Evolutionary conservation across 2,797 vertebrate species (phyloP).

Genomic region (Vultur gryphus): DNA sequence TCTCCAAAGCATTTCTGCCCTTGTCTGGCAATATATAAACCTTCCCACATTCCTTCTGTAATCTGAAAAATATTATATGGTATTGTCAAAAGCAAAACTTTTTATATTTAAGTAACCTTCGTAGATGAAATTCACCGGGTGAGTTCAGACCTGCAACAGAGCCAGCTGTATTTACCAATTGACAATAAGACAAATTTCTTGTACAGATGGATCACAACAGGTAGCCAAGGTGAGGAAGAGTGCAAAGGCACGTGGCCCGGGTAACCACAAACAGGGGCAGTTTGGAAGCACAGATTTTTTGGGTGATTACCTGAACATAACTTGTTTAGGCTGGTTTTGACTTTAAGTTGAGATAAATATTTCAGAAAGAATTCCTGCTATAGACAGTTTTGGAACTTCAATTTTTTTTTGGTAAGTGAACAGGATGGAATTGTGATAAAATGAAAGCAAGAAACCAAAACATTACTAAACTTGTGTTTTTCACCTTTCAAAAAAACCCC

Average conservation of each 20-base stretch:
- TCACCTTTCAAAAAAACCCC: accelerated
- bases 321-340: not conserved
- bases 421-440: not conserved
- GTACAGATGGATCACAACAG: not conserved
- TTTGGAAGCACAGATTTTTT: not conserved
- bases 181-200: not conserved
- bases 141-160: not conserved
- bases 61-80: not conserved
- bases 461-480: not conserved
- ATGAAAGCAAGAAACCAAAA: not conserved
- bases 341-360: not conserved
- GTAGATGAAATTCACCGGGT: not conserved
- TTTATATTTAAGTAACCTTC: not conserved
- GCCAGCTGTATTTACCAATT: not conserved
- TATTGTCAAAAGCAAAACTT: not conserved
- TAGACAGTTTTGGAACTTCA: not conserved
- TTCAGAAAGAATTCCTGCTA: not conserved
- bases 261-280: not conserved
- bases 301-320: not conserved
- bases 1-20: not conserved
- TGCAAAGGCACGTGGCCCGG: accelerated
- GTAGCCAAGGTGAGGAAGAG: not conserved
- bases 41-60: not conserved
- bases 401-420: not conserved
- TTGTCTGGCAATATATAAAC: not conserved